Evolutionary conservation across 2,888 invertebrate species (phyloP).

Genomic region (Melipona bicolor): DNA sequence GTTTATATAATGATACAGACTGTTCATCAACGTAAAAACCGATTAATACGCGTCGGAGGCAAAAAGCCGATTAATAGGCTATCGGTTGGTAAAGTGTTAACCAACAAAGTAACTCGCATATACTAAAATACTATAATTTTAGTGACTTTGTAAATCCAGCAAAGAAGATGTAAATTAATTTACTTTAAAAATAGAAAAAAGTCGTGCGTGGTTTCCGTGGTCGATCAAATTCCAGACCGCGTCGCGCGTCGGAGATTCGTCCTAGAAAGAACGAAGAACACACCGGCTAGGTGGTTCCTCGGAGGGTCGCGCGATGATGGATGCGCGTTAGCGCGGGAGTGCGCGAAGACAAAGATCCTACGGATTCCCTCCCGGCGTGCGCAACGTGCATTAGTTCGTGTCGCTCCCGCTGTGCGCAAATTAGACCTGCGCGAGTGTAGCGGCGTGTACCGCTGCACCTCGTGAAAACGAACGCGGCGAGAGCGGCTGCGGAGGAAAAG

Average conservation of each 20-base stretch:
- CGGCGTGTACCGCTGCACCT: slow-evolving; percentile 60
- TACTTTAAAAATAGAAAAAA: background rate
- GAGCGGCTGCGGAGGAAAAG: background rate
- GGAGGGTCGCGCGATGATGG: slow-evolving; percentile 75
- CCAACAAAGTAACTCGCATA: no score
- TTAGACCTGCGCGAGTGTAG: slow-evolving; percentile 77
- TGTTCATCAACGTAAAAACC: no score
- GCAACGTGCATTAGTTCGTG: slow-evolving; percentile 81
- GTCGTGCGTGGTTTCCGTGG: background rate
- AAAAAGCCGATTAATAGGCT: no score
- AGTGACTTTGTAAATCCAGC: background rate
- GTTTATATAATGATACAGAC: no score
- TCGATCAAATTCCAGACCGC: background rate
- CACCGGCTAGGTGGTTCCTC: slow-evolving; percentile 43
- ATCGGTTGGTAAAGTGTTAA: no score
- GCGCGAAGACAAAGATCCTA: slow-evolving; percentile 80
- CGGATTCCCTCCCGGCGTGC: slow-evolving; percentile 78
- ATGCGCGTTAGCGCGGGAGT: slow-evolving; percentile 82
- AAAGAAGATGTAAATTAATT: no score
- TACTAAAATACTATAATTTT: no score
- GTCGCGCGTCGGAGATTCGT: background rate
- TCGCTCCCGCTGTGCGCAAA: slow-evolving; percentile 83
- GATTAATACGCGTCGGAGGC: no score
- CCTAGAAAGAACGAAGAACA: slow-evolving; percentile 39
- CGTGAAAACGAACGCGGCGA: slow-evolving; percentile 38